Conservation (phyloP, 1,140 invertebrate genomes). For the Spodoptera frugiperda region DNA sequence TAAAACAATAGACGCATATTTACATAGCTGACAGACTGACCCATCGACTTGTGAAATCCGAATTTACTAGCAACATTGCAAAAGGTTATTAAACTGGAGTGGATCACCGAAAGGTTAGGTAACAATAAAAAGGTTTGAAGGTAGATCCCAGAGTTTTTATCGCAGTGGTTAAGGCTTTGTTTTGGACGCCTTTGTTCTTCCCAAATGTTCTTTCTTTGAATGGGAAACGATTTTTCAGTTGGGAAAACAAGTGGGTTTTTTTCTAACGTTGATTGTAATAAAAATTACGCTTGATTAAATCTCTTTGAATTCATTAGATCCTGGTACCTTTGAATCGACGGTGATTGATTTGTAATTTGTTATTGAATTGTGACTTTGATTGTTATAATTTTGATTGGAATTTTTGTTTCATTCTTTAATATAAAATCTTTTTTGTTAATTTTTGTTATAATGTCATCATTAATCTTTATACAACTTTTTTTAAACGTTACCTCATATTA, state of each 20-base stretch:
- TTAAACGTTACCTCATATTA: too few relatives aligned
- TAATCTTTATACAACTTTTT: too few relatives aligned
- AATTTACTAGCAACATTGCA: constrained; percentile 63
- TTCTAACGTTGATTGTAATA: constrained; percentile 51
- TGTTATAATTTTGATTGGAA: neutral
- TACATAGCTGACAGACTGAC: constrained; percentile 22
- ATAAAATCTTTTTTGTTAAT: too few relatives aligned
- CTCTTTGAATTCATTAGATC: constrained; percentile 20
- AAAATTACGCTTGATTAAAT: constrained; percentile 48
- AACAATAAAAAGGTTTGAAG: constrained; percentile 69
- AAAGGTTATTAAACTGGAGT: constrained; percentile 71
- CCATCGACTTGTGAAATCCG: constrained; percentile 56
- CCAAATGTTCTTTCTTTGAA: constrained; percentile 58
- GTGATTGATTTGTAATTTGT: constrained; percentile 29
- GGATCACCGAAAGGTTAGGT: constrained; percentile 71
- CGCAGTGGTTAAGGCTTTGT: constrained; percentile 62
- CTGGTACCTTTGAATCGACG: constrained; percentile 7
- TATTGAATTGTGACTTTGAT: neutral
- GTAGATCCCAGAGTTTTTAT: constrained; percentile 64
- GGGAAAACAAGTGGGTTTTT: constrained; percentile 57
- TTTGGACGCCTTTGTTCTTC: constrained; percentile 64
- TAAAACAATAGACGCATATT: constrained; percentile 31
- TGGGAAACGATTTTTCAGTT: constrained; percentile 69
- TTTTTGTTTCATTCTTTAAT: neutral
- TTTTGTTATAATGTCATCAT: too few relatives aligned